A percentile compares a stretch with the other conserved stretches of the same genome.
Evolutionary conservation across 2,888 invertebrate genomes (phyloP).

Genomic region (Leucania comma): DNA sequence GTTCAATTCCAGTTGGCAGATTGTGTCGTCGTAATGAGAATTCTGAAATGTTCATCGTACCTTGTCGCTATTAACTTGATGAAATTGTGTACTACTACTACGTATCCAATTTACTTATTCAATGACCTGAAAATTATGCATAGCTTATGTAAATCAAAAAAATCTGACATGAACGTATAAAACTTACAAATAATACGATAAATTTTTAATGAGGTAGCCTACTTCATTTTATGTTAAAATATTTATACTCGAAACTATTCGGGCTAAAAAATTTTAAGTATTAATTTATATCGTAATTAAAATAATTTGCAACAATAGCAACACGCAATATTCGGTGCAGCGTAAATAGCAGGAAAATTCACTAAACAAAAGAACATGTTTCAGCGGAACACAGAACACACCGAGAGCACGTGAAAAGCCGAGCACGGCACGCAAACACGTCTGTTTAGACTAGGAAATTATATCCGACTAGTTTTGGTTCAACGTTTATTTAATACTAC

Average conservation of each 20-base stretch:
- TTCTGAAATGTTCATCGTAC: background rate
- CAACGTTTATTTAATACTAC: conserved; percentile 13
- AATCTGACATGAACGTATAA: conserved; percentile 1
- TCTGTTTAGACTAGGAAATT: conserved; percentile 31
- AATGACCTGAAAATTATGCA: conserved; percentile 13
- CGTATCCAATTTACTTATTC: conserved; percentile 12
- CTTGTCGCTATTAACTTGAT: background rate
- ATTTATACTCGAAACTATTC: conserved; percentile 12
- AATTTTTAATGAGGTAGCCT: conserved; percentile 25
- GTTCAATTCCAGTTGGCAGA: background rate
- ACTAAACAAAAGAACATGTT: conserved; percentile 33
- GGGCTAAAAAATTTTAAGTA: conserved; percentile 18
- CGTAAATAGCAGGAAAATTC: conserved; percentile 6
- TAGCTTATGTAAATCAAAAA: conserved; percentile 12
- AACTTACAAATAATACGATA: conserved; percentile 22
- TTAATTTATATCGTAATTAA: conserved; percentile 24
- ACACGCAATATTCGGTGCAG: conserved; percentile 30
- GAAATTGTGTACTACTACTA: background rate
- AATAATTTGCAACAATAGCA: conserved; percentile 31
- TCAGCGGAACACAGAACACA: conserved; percentile 11
- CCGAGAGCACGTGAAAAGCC: conserved; percentile 23
- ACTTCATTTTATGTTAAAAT: conserved; percentile 19
- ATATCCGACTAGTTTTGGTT: conserved; percentile 20
- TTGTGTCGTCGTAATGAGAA: background rate
- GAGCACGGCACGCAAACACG: conserved; percentile 24